Evolutionary conservation across 2,113 vertebrate species (phyloP).

Genomic region (Cyanoramphus novaezelandiae): DNA sequence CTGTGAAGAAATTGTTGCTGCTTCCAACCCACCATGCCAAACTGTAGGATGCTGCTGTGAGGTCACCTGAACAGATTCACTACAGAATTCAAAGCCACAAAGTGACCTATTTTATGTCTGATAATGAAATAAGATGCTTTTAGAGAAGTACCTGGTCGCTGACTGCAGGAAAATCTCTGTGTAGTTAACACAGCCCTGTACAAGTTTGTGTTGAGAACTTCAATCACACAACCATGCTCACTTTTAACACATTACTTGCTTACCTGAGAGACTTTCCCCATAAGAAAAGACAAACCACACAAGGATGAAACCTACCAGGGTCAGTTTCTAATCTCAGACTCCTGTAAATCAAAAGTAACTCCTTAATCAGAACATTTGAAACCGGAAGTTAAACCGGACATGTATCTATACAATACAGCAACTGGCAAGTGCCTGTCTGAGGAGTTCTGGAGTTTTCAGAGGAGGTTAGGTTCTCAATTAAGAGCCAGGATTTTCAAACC

Average conservation of each 20-base stretch:
- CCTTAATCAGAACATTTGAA: not conserved
- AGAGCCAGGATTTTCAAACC: not conserved
- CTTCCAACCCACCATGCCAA: constrained; percentile 4
- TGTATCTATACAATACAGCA: not conserved
- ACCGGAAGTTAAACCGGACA: not conserved
- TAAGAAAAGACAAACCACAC: not conserved
- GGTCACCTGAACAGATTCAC: constrained; percentile 42
- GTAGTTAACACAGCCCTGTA: not conserved
- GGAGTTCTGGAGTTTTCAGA: not conserved
- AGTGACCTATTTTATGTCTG: constrained; percentile 48
- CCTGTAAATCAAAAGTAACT: not conserved
- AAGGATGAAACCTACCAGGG: not conserved
- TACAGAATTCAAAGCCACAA: not conserved
- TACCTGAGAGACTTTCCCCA: not conserved
- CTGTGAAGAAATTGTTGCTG: constrained; percentile 61
- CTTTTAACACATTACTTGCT: not conserved
- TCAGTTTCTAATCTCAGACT: not conserved
- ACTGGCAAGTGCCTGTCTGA: not conserved
- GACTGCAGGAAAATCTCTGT: not conserved
- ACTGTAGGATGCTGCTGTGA: constrained; percentile 48
- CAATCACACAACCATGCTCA: not conserved
- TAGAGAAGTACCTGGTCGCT: not conserved
- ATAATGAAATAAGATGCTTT: not conserved
- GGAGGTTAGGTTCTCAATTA: not conserved
- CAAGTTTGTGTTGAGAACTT: not conserved